Evolutionary conservation across 2,797 vertebrate species (phyloP).

Genomic region (Macropus fuliginosus): DNA sequence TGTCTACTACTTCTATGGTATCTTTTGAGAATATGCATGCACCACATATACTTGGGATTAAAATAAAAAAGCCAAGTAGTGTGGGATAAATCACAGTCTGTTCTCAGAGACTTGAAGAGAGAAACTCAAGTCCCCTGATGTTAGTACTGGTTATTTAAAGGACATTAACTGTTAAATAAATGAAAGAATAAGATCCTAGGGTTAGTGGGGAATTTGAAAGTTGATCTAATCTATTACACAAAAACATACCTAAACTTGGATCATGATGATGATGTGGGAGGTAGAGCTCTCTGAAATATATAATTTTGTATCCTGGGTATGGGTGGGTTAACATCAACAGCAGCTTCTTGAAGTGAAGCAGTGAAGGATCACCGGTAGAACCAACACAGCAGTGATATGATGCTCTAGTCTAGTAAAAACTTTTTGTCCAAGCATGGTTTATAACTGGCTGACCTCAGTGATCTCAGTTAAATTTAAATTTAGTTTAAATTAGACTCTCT

Average conservation of each 20-base stretch:
- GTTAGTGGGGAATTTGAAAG: neutral
- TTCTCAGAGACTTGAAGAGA: neutral
- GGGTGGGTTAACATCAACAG: neutral
- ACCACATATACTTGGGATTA: neutral
- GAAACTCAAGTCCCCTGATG: neutral
- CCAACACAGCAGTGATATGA: neutral
- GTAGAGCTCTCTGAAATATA: neutral
- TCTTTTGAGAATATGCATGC: neutral
- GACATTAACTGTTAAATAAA: neutral
- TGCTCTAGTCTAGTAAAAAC: neutral
- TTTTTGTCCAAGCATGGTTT: neutral
- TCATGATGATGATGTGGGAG: neutral
- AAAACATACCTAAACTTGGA: neutral
- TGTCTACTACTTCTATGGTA: neutral
- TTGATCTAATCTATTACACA: neutral
- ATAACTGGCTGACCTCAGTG: neutral
- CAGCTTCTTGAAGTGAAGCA: neutral
- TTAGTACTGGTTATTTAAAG: conserved; percentile 3
- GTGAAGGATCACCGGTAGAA: neutral
- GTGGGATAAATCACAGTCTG: neutral
- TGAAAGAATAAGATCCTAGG: neutral
- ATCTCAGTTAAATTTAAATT: neutral
- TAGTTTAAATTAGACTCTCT: neutral
- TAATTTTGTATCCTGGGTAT: neutral
- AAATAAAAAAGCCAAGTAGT: neutral